Evolutionary conservation across 2,888 invertebrate species (phyloP), one percentile per base, ranked within the genome.

Genomic region (Xylota sylvarum): DNA sequence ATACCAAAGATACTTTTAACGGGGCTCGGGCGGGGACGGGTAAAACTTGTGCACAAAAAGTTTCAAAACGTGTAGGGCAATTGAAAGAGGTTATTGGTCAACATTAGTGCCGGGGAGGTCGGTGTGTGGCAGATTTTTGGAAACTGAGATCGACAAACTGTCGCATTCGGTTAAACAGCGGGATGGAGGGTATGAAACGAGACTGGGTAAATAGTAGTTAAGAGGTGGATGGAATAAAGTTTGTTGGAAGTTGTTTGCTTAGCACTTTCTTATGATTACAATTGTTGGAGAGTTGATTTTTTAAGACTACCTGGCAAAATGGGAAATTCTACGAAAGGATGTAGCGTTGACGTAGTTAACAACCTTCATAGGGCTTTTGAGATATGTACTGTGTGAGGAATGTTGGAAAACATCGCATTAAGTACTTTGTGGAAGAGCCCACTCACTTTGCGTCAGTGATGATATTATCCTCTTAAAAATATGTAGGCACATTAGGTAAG

Each of bases 11-110:
- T 46, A 76, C 40, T 37, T 43, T 60, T 50, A 4, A 40, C 60
- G 58, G 52, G 56, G 14, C 14, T 2, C 27, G 37, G 17, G 30
- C 10, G 30, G 43, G 12, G 19, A 10, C 17, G 23, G 32, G 32
- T 5, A 72, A 48, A 72, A 32, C 43, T 56, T 70, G 17, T 14
- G 69, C 43, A 65, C 30, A 65, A 40, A 52, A 67, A 67, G 35
- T 50, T 67, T n/a, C 62, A 23, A 23, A 62, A 37, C 32, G 37
- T 74, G 55, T 30, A 23, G 65, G 64, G 64, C 62, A 56, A 35
- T 73, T 67, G 58, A 35, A 58, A 50, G 50, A 46, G 67, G 81
- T 52, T 69, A 81, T 62, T 74, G 81, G 74, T 81, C 74, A 81
- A 60, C 35, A 55, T 43, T 48, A 14, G 43, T 65, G 52, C 14